Base-by-base conservation (phyloP, 2,113 vertebrate genomes). In the Haemorhous mexicanus region DNA sequence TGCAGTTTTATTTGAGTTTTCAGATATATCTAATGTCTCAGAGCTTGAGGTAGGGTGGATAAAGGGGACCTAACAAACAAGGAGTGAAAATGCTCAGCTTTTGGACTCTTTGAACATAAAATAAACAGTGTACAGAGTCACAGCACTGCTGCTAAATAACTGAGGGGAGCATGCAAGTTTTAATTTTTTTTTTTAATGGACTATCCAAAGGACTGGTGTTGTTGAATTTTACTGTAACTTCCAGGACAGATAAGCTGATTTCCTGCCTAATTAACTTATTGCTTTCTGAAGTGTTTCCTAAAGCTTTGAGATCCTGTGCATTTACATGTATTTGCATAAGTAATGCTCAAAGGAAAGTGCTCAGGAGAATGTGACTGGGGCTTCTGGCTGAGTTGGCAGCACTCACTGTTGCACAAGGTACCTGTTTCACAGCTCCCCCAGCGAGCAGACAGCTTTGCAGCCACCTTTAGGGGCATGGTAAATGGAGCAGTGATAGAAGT, bases 301-400 rank as follows among this genome's bases (percentile, higher is more conserved):
- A 73, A 91, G 62, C 67, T n/a, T 53, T 62, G 28, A 55, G 59
- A 61, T 93, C 33, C 41, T 49, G 17, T 76, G 27, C 3, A 46
- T 90, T 90, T 94, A 41, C 55, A 53, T 90, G 22, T 43, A 84
- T 86, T 93, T 92, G 63, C 78, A 66, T 87, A 82, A 79, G 49
- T 82, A 79, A 68, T 52, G 6, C 44, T 32, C 27, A n/a, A 46
- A 59, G 52, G 69, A 50, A 47, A 49, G 49, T 33, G 41, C 52
- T 74, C 13, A 35, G 46, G 59, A 90, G 50, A 28, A 27, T 67
- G 41, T 46, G 53, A 24, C 44, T 64, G 27, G 17, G 41, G 30
- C 20, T 84, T 82, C 67, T 82, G n/a, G n/a, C 89, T 59, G 37
- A 58, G 53, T 7, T 90, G 79, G 50, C 72, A 53, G 68, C 2